These are phyloP conservation scores for Amphipyra berbera DNA, from an alignment of 2,888 invertebrate species.

Conservation along the genomic window DNA sequence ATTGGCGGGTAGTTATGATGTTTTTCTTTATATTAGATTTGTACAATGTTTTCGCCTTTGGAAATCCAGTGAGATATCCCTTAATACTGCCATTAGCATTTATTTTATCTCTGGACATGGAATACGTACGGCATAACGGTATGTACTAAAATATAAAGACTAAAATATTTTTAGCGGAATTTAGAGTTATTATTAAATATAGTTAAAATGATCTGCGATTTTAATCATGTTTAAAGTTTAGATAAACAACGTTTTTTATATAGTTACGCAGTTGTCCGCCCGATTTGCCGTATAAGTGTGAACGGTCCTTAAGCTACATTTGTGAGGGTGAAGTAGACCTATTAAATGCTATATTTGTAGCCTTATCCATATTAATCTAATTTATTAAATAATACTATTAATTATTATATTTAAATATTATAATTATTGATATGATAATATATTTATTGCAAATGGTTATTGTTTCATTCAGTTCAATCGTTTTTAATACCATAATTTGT, in stretches of 20 bases:
- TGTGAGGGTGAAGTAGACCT: slow-evolving; percentile 77
- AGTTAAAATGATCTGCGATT: slow-evolving; percentile 58
- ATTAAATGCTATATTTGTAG: slow-evolving; percentile 82
- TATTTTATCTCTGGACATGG: slow-evolving; percentile 35
- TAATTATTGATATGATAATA: slow-evolving; percentile 86
- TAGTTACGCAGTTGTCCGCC: slow-evolving; percentile 39
- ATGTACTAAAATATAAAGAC: slow-evolving; percentile 53
- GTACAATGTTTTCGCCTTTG: slow-evolving; percentile 32
- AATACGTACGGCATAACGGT: slow-evolving; percentile 38
- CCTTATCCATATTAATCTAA: slow-evolving; percentile 85
- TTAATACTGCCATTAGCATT: slow-evolving; percentile 58
- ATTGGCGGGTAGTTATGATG: slow-evolving; percentile 39
- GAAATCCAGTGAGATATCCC: slow-evolving; percentile 35
- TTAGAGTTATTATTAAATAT: slow-evolving; percentile 46
- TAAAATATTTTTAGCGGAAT: slow-evolving; percentile 56
- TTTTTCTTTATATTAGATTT: slow-evolving; percentile 48
- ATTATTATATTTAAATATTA: slow-evolving; percentile 74
- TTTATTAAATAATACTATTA: slow-evolving; percentile 65
- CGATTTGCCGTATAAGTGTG: slow-evolving; percentile 46
- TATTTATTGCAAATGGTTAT: slow-evolving; percentile 81
- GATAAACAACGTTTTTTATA: slow-evolving; percentile 44
- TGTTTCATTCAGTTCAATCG: slow-evolving; percentile 39
- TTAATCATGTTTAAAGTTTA: slow-evolving; percentile 55
- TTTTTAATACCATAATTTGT: too few relatives aligned
- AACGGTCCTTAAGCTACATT: slow-evolving; percentile 68